Evolutionary conservation across 2,888 invertebrate species (phyloP), one percentile per base, ranked within the genome.

Genomic region (Drosophila setosimentum): DNA sequence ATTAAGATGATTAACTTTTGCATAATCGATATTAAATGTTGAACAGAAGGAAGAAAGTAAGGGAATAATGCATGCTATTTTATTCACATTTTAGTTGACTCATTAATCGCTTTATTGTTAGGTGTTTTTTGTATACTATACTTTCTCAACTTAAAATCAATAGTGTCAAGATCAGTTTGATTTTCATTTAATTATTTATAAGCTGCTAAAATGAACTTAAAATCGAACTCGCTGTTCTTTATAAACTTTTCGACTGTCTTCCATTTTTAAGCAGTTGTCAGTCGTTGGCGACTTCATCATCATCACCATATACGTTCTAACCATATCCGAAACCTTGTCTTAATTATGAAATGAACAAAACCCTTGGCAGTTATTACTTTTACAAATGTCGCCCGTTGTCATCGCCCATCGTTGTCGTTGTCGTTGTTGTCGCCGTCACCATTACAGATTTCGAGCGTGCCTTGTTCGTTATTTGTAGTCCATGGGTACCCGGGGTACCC

Each of bases 1-100:
- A 89, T 89, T 89, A 87, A 80, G 89, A 84, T 73, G 87, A 85
- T 85, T 89, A 85, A 84, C 66, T 84, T 85, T 71, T 75, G 84
- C 76, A 84, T 85, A 79, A 81, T 75, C 79, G 67, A 73, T 68
- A 58, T 61, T 64, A 51, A 50, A 32, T 29, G 33, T 11, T 29
- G 30, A 11, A 42, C 42, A 21, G 49, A 48, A 37, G 13, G 6
- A 40, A 29, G 33, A 24, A 32, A 5, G 11, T n/a, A 18, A 18
- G 37, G 18, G 16, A 29, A 3, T 40, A n/a, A 13, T 13, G 50
- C 7, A 21, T 3, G 51, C 6, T 51, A 2, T 8, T 21, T 51
- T 16, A 3, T 51, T 32, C 4, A 8, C 21, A 33, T 16, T n/a
- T 30, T 6, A n/a, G n/a, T 21, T 50, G 51, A 32, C 51, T 32